phyloP scores from a whole-genome alignment of 2,113 vertebrate genomes.

The Thamnophis sirtalis region DNA sequence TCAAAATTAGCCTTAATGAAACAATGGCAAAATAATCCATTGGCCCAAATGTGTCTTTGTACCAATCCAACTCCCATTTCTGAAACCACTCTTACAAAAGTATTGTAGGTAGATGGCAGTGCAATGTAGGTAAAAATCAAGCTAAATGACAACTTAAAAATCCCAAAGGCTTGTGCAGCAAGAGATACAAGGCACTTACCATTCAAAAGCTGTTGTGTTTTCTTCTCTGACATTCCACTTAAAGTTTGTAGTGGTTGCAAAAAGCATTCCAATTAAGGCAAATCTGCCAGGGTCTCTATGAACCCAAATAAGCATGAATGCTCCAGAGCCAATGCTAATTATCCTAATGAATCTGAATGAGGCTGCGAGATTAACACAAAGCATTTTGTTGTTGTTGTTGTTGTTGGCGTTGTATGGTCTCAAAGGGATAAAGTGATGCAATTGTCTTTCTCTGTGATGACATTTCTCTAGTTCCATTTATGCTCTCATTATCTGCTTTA shows the following conservation, averaged over 20 bases:
- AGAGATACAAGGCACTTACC: background rate
- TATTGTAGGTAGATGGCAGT: conserved; percentile 36
- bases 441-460: background rate
- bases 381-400: background rate
- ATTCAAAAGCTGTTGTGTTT: conserved; percentile 20
- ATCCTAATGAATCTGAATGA: conserved; percentile 17
- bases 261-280: conserved; percentile 2
- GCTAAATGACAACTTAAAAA: conserved; percentile 33
- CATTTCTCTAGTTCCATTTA: background rate
- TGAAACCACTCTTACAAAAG: conserved; percentile 25
- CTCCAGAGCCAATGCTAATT: background rate
- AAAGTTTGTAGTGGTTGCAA: conserved; percentile 17
- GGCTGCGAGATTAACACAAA: background rate
- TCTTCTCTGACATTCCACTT: conserved; percentile 25
- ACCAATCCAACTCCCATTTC: background rate
- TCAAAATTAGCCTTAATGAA: conserved; percentile 51
- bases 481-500: background rate
- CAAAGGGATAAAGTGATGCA: background rate
- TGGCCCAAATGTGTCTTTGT: conserved; percentile 25
- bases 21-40: conserved; percentile 39
- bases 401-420: background rate
- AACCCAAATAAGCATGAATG: background rate
- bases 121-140: conserved; percentile 27
- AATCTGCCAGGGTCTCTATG: background rate
- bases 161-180: background rate